Percentiles rank a stretch among this genome's conserved stretches.
Evolutionary conservation across 92 coral and sea anemone genomes (phyloP).

Genomic region (Montipora capitata): DNA sequence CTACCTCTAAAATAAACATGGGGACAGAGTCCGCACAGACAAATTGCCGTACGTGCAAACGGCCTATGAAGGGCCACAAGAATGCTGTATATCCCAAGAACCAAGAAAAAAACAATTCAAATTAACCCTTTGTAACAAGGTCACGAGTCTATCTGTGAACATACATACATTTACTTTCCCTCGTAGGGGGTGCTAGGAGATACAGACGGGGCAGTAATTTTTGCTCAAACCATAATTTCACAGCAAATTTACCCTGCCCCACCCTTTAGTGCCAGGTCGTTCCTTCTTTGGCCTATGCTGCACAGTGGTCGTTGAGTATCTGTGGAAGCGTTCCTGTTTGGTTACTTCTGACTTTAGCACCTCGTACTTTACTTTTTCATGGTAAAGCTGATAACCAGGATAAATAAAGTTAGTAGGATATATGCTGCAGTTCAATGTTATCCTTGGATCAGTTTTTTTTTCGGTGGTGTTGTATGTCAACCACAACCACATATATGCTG

Average conservation of each 20-base stretch:
- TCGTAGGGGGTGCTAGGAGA: not conserved
- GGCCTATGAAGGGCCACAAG: constrained; percentile 14
- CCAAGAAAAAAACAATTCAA: not conserved
- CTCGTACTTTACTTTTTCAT: not conserved
- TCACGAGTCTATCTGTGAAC: not conserved
- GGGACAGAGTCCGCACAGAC: not conserved
- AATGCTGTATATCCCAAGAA: not conserved
- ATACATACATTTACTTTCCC: not conserved
- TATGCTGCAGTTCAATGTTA: no score
- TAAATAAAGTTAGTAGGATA: not conserved
- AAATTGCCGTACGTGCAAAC: constrained; percentile 2
- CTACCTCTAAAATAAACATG: not conserved
- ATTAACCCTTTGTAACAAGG: not conserved
- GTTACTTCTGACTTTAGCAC: not conserved
- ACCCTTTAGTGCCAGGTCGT: not conserved
- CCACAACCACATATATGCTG: not conserved
- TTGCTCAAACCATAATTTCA: no score
- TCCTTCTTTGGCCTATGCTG: not conserved
- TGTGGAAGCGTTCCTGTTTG: not conserved
- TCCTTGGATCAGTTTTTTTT: no score
- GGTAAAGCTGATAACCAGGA: not conserved
- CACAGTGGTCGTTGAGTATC: not conserved
- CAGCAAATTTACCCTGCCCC: not conserved
- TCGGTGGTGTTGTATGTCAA: no score
- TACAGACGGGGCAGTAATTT: no score